Conservation (phyloP, 2,113 vertebrate genomes). For the Leiothrix lutea region DNA sequence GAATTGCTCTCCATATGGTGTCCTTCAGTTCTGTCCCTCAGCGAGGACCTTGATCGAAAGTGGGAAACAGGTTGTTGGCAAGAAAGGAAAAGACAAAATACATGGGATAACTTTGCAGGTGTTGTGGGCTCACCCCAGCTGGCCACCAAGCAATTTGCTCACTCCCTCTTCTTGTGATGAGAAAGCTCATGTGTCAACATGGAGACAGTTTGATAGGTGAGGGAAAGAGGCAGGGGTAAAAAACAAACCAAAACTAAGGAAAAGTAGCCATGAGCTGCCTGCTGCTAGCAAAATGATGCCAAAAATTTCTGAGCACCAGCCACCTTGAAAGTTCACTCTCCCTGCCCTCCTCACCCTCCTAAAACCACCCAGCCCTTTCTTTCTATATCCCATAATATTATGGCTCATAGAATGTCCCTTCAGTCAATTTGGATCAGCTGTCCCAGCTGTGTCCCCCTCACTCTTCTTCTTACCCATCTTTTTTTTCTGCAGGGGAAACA, state of each 20-base stretch:
- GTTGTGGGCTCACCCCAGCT: background rate
- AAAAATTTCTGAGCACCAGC: background rate
- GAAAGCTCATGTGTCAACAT: background rate
- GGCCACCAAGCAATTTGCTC: background rate
- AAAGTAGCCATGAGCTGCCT: background rate
- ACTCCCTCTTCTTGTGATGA: background rate
- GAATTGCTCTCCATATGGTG: background rate
- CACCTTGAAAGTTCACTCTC: background rate
- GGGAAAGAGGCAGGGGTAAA: background rate
- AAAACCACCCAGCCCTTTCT: background rate
- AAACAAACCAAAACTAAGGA: background rate
- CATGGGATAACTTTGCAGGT: background rate
- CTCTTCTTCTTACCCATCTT: background rate
- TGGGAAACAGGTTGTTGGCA: background rate
- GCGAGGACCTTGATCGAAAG: background rate
- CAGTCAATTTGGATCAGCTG: rapidly evolving
- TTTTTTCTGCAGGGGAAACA: background rate
- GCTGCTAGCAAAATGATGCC: background rate
- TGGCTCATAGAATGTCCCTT: background rate
- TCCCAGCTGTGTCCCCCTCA: rapidly evolving
- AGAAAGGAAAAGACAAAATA: background rate
- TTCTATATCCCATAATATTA: background rate
- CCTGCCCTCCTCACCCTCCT: background rate
- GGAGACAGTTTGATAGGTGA: background rate
- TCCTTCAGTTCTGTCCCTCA: background rate